Evolutionary conservation across 2,797 vertebrate species (phyloP).

Genomic region (Liasis olivaceus): DNA sequence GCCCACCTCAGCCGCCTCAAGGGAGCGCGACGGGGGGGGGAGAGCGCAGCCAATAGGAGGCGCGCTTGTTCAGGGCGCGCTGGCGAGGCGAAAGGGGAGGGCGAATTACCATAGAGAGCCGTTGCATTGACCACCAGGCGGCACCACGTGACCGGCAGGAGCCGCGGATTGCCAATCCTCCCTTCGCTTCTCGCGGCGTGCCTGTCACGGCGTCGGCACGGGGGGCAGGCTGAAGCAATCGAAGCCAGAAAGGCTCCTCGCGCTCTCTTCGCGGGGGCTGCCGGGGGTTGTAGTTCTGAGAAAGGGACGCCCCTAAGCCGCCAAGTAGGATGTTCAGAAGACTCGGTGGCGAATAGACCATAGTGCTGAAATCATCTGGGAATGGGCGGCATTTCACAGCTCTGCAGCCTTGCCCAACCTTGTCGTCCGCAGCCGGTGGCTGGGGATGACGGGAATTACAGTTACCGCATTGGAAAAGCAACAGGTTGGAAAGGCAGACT

Average conservation of each 20-base stretch:
- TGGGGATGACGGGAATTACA: background rate
- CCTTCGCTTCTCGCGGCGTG: background rate
- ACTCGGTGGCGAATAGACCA: accelerated
- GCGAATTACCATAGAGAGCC: accelerated
- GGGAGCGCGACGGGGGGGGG: slow-evolving; percentile 5
- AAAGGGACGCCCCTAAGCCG: background rate
- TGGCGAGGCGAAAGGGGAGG: slow-evolving; percentile 34
- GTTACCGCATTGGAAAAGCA: background rate
- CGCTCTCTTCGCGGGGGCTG: background rate
- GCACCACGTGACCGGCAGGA: slow-evolving; percentile 35
- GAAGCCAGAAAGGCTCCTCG: background rate
- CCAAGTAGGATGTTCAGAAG: too few relatives aligned
- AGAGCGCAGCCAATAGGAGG: slow-evolving; percentile 69
- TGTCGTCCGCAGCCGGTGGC: background rate
- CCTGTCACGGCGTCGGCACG: background rate
- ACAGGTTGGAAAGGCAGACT: background rate
- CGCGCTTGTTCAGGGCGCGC: slow-evolving; percentile 61
- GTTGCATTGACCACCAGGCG: background rate
- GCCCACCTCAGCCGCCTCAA: slow-evolving; percentile 34
- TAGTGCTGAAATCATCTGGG: background rate
- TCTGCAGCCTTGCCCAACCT: too few relatives aligned
- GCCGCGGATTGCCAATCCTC: slow-evolving; percentile 6
- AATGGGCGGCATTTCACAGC: background rate
- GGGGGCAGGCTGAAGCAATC: background rate
- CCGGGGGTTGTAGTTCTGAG: background rate